A percentile compares a stretch with the other conserved stretches of the same genome.
phyloP scores from a whole-genome alignment of 2,888 invertebrate genomes.

The Orgyia antiqua region DNA sequence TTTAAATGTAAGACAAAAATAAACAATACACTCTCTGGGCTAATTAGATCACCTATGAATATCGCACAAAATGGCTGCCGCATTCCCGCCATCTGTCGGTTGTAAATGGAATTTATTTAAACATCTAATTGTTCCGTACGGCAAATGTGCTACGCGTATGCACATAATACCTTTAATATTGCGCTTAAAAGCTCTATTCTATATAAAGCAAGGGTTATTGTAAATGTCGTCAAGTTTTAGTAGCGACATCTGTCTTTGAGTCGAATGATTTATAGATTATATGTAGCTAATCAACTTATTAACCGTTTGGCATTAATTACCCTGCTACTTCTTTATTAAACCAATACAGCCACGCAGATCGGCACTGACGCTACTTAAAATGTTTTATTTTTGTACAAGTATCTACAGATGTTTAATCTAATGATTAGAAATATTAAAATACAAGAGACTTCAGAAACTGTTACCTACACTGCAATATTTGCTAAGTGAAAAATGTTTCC shows the following conservation, averaged over 20 bases:
- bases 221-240: constrained; percentile 59
- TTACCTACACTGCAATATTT: no score
- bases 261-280: not conserved
- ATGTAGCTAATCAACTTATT: no score
- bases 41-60: constrained; percentile 69
- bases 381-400: no score
- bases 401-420: no score
- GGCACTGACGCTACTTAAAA: no score
- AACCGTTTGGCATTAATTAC: not conserved
- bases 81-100: constrained; percentile 68
- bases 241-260: constrained; percentile 39
- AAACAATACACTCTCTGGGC: constrained; percentile 38
- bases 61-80: constrained; percentile 58
- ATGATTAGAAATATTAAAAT: no score
- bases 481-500: no score
- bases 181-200: constrained; percentile 54
- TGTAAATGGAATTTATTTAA: constrained; percentile 72
- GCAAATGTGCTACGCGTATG: constrained; percentile 59
- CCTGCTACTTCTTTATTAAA: no score
- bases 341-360: no score
- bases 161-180: constrained; percentile 70
- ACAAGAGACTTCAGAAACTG: no score
- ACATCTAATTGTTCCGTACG: constrained; percentile 68
- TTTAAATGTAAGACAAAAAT: constrained; percentile 45
- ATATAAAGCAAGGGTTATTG: constrained; percentile 58